Conservation (phyloP, 2,888 invertebrate species). For the Dryadula phaetusa region DNA sequence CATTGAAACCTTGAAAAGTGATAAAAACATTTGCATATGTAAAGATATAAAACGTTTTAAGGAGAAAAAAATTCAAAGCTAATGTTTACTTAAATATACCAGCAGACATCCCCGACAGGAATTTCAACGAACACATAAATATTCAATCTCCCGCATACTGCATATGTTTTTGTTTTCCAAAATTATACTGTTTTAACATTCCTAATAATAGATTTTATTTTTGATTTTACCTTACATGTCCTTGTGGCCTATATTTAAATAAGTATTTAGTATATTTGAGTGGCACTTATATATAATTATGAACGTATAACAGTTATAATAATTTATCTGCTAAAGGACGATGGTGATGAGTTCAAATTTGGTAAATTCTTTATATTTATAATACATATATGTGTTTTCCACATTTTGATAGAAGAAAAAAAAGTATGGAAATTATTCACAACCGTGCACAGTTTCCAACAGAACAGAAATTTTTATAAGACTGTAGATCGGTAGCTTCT, state of each 20-base stretch:
- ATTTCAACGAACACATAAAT: slow-evolving; percentile 1
- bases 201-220: background rate
- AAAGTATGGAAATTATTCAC: no score
- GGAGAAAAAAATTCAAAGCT: background rate
- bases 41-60: background rate
- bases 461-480: no score
- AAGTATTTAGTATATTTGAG: background rate
- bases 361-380: no score
- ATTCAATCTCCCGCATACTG: slow-evolving; percentile 6
- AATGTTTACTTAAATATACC: slow-evolving; percentile 18
- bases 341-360: background rate
- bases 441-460: no score
- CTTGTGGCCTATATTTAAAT: background rate
- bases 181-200: background rate
- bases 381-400: no score
- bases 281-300: no score
- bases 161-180: background rate
- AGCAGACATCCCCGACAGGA: slow-evolving; percentile 4
- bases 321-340: no score
- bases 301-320: no score
- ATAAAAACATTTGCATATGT: background rate
- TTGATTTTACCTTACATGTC: background rate
- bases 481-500: no score
- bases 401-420: no score
- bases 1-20: background rate